Percentiles rank a stretch among this genome's conserved stretches.
These are phyloP conservation scores for Laticauda colubrina DNA, from an alignment of 2,113 vertebrate species.

Conservation along the genomic window DNA sequence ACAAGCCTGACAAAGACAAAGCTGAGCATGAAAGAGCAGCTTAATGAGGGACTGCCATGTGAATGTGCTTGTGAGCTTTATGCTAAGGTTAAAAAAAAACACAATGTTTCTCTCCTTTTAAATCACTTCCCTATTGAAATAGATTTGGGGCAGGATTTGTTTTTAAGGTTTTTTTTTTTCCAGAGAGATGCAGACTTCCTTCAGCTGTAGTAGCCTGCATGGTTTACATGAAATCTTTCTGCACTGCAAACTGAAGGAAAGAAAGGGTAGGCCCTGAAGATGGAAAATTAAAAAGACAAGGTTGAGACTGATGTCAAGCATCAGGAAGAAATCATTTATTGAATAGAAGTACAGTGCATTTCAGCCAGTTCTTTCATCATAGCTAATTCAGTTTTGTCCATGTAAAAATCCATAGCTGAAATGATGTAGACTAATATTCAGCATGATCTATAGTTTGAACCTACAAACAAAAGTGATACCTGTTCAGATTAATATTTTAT, in stretches of 20 bases:
- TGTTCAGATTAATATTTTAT: neutral
- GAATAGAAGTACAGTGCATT: neutral
- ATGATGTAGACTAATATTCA: neutral
- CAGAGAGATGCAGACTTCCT: neutral
- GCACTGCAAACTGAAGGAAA: too few relatives aligned
- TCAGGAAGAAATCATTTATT: neutral
- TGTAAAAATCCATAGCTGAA: neutral
- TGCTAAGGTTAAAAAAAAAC: constrained; percentile 38
- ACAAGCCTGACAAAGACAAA: constrained; percentile 49
- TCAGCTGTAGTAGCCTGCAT: neutral
- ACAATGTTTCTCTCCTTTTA: constrained; percentile 38
- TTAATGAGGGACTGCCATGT: constrained; percentile 29
- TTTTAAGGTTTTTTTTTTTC: neutral
- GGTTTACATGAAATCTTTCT: neutral
- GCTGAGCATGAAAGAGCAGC: constrained; percentile 42
- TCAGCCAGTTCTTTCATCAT: neutral
- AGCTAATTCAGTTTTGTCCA: neutral
- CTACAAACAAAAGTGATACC: neutral
- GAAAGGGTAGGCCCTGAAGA: neutral
- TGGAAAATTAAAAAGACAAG: neutral
- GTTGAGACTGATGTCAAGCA: neutral
- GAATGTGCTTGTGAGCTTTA: constrained; percentile 33
- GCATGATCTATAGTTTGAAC: neutral
- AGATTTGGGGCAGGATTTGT: neutral
- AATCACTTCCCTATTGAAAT: neutral